These are phyloP conservation scores for Tursiops truncatus DNA, from an alignment of 2,113 vertebrate genomes.

Conservation along the genomic window DNA sequence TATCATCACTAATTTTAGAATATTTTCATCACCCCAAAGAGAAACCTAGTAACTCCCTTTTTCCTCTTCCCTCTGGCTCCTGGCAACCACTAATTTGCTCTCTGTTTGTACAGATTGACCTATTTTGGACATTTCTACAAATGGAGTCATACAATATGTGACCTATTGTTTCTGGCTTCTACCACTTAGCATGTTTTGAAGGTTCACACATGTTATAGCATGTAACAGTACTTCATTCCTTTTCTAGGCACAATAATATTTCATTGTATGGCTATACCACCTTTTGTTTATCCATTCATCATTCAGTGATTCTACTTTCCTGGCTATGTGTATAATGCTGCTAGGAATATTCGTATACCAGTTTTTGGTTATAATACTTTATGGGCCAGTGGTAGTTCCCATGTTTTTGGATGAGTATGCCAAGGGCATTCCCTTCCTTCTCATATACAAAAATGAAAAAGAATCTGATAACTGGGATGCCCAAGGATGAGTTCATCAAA, in stretches of 20 bases:
- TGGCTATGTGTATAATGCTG: not conserved
- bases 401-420: not conserved
- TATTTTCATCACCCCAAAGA: not conserved
- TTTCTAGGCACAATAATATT: not conserved
- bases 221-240: not conserved
- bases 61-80: not conserved
- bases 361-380: not conserved
- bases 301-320: not conserved
- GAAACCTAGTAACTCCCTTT: not conserved
- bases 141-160: not conserved
- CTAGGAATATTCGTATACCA: not conserved
- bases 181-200: not conserved
- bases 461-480: not conserved
- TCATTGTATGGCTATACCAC: not conserved
- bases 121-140: not conserved
- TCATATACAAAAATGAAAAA: not conserved
- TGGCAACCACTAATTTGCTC: not conserved
- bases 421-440: not conserved
- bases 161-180: not conserved
- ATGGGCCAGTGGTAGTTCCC: not conserved
- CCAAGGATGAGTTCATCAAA: not conserved
- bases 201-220: not conserved
- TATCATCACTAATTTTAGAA: not conserved
- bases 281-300: not conserved
- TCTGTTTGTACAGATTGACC: not conserved